Base-by-base conservation (phyloP, 2,888 invertebrate genomes). In the Dyspetes luteomarginatus region DNA sequence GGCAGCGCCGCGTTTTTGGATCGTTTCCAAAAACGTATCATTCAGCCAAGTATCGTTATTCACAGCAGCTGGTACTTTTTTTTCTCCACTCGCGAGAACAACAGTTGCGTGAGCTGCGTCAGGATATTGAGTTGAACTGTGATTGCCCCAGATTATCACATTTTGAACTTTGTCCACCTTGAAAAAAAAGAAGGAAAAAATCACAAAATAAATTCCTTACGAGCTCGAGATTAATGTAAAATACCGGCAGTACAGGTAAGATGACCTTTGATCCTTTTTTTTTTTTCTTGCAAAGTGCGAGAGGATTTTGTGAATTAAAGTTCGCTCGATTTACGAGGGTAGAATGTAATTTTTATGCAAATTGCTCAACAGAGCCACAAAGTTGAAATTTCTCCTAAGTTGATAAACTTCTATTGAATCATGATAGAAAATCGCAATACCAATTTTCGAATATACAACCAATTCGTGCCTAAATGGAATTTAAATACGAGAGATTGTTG, bases 141-240 rank as follows among this genome's bases (percentile, higher is more conserved):
- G 99, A 93, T 99, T 99, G 56, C 99, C 99, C 99, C 99, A 99
- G 91, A 99, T 99, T 82, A 98, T 96, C 15, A 98, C 96, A 91
- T 98, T 98, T 88, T 95, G 95, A 0, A 99, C 97, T 89, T 95
- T 94, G 81, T 95, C 94, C 28, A 97, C 95, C 82, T 93, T 9
- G 36, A 36, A 36, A 12, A 50, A 85, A n/a, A 85, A 24, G n/a
- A n/a, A 17, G 24, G 30, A 41, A 41, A 65, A 48, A 17, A 19
- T 19, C 82, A 7, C 15, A 50, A 17, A 41, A 3, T 41, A 48
- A n/a, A 24, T 45, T 19, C 4, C 9, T 26, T 30, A 17, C 2
- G 15, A 9, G 3, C 19, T 24, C 36, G 9, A 36, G n/a, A n/a
- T 9, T 36, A 43, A 28, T 22, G 7, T 15, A 56, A 19, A 60